Base-by-base conservation (phyloP, 2,888 invertebrate species). In the Drosophila setosimentum region DNA sequence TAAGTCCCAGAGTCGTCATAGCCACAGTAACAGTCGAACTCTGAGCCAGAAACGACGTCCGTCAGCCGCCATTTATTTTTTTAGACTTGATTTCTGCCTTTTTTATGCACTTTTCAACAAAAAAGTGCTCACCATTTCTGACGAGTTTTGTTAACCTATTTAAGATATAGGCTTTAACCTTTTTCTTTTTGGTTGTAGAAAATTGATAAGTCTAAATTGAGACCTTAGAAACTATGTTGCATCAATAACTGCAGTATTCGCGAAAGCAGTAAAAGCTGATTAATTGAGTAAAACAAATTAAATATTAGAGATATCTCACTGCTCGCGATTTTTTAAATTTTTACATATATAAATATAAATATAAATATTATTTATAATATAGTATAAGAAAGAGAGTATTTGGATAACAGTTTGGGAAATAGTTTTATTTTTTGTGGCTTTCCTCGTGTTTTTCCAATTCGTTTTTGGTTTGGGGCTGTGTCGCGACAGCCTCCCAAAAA, bases 401-500 rank as follows among this genome's bases (percentile, higher is more conserved):
- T 33, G 0, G 35, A 3, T 18, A 30, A 42, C 27, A 42, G 21
- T 24, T 50, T 45, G 54, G 11, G 35, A 27, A 27, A 30, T 27
- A 21, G n/a, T 27, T 40, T 24, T 18, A 16, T 57, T 21, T 45
- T 49, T 29, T 51, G 10, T 42, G 33, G 73, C 60, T 63, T 35
- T 59, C 49, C 61, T 75, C 29, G 8, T 53, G 24, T 29, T 49
- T 53, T 40, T 49, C 40, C 7, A 3, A 29, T 35, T 33, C 1
- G 40, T 45, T 42, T 61, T 35, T 40, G 42, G 57, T 58, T 64
- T 64, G 74, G 45, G 61, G 77, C 60, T 59, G 78, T 53, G 80
- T 78, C 82, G 78, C 84, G 82, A 75, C 84, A 83, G 81, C 74
- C 62, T 73, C 71, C 82, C 78, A 73, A 84, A 78, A 82, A 68